phyloP scores from a whole-genome alignment of 2,888 invertebrate genomes.

The Dyspetes luteomarginatus region DNA sequence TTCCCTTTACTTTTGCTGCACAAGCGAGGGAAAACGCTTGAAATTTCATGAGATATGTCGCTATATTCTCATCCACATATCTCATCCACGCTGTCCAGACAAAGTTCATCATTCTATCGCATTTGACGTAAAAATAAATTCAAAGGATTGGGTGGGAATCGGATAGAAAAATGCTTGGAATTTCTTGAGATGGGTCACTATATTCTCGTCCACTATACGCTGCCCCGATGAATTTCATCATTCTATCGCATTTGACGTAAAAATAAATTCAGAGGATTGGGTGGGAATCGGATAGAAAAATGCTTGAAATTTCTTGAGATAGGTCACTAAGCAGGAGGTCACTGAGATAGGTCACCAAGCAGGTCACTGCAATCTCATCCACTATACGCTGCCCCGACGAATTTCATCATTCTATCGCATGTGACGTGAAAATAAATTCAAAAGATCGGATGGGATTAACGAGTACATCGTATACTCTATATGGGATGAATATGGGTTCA shows the following conservation, averaged over 20 bases:
- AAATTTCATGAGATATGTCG: not conserved
- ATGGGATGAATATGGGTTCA: too few relatives aligned
- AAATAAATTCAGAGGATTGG: too few relatives aligned
- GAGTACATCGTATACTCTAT: too few relatives aligned
- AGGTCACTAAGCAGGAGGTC: too few relatives aligned
- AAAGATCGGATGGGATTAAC: too few relatives aligned
- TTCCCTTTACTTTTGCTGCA: conserved; percentile 25
- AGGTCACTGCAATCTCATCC: not conserved
- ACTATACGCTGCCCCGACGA: not conserved
- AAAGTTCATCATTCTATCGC: not conserved
- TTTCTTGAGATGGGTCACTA: not conserved
- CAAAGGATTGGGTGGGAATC: too few relatives aligned
- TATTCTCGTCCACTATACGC: not conserved
- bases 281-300: too few relatives aligned
- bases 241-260: not conserved
- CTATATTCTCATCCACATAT: not conserved
- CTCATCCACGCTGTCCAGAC: not conserved
- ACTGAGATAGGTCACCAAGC: too few relatives aligned
- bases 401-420: not conserved
- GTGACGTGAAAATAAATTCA: too few relatives aligned
- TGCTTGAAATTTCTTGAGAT: not conserved
- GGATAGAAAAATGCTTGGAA: too few relatives aligned
- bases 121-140: too few relatives aligned
- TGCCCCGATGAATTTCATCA: not conserved
- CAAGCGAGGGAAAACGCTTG: too few relatives aligned